Evolutionary conservation across 1,140 invertebrate species (phyloP), one percentile per base, ranked within the genome.

Genomic region (Atta colombica): DNA sequence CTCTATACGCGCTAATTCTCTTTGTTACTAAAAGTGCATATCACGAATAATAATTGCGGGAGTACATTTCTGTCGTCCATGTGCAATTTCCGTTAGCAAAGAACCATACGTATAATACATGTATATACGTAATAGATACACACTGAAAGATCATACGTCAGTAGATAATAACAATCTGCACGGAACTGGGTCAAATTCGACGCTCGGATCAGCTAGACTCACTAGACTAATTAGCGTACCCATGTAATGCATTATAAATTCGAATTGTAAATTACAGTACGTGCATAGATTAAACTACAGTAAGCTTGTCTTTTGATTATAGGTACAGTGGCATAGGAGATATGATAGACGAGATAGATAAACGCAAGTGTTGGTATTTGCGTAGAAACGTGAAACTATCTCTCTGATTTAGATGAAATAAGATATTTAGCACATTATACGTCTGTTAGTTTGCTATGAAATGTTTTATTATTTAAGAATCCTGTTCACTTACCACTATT

Each of bases 1-100:
- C 10, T 18, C 3, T 39, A 16, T n/a, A 35, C 3, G 35, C 21
- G 21, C 16, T n/a, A 77, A 63, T 77, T 77, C 58, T 25, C 25
- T 25, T 25, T 66, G 60, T 80, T 45, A 53, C 6, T 58, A 21
- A 45, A 71, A 72, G 7, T 4, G 18, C 14, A 2, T 7, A 58
- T 45, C 35, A 65, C 45, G 21, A 31, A 51, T 61, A 45, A 88
- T 68, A 85, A 89, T 88, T 85, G 66, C 68, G 65, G 53, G 86
- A 89, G 68, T 78, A 82, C 87, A 63, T 88, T 86, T 86, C 60
- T 68, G 21, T 39, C 58, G 58, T 58, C 65, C 66, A 31, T 53
- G 68, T 74, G 74, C 31, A 53, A 51, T 80, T 89, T 89, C 66
- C 53, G 21, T 21, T 45, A 16, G 31, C 3, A 18, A 39, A 72